Conservation (phyloP, 2,797 vertebrate species). For the Masticophis lateralis region DNA sequence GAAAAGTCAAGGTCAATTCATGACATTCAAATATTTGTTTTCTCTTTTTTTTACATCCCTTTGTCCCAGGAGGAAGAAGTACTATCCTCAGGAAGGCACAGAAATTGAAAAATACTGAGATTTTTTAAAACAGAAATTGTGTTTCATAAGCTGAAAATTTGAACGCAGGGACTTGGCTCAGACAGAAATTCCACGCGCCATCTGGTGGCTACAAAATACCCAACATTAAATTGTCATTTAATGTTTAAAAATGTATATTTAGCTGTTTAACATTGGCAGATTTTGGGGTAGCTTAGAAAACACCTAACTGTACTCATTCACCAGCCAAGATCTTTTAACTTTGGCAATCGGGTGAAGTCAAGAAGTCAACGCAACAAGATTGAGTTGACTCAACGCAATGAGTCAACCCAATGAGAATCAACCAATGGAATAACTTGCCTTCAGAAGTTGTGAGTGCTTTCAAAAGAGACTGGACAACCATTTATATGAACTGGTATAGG, state of each 20-base stretch:
- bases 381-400: too few relatives aligned
- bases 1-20: not conserved
- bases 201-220: not conserved
- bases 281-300: not conserved
- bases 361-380: not conserved
- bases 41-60: not conserved
- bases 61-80: too few relatives aligned
- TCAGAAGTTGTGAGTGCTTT: too few relatives aligned
- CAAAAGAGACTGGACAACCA: too few relatives aligned
- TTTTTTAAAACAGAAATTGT: not conserved
- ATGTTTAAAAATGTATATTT: not conserved
- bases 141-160: not conserved
- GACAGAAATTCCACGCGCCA: not conserved
- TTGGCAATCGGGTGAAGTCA: not conserved
- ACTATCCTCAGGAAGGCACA: too few relatives aligned
- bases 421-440: too few relatives aligned
- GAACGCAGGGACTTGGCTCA: not conserved
- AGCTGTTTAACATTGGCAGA: not conserved
- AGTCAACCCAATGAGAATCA: too few relatives aligned
- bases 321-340: not conserved
- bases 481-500: too few relatives aligned
- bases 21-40: not conserved
- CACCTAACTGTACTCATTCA: not conserved
- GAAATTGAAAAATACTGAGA: not conserved
- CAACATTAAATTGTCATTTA: not conserved